A percentile compares a stretch with the other conserved stretches of the same genome.
These are phyloP conservation scores for Aphelenchoides avenae DNA, from an alignment of 1,140 invertebrate species.

Conservation along the genomic window DNA sequence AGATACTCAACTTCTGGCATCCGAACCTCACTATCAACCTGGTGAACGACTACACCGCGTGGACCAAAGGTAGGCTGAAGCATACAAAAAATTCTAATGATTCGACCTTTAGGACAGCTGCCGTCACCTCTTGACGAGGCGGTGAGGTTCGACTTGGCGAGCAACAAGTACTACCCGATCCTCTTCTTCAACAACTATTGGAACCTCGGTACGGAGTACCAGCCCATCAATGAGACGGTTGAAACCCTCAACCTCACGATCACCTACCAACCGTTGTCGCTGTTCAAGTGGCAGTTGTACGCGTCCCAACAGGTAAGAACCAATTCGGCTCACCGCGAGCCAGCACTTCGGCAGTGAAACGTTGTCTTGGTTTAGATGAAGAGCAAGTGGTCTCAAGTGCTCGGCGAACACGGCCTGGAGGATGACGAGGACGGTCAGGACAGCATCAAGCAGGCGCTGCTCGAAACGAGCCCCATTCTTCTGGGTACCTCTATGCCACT, in stretches of 20 bases:
- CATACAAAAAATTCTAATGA: background rate
- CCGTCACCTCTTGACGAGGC: constrained; percentile 44
- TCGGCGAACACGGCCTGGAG: constrained; percentile 66
- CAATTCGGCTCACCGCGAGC: background rate
- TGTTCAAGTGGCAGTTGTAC: constrained; percentile 97
- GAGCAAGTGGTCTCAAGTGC: constrained; percentile 61
- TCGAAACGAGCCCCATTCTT: constrained; percentile 94
- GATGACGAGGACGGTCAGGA: constrained; percentile 81
- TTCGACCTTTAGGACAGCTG: constrained; percentile 36
- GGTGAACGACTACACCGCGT: constrained; percentile 86
- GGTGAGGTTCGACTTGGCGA: constrained; percentile 73
- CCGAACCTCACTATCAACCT: constrained; percentile 94
- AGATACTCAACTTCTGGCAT: constrained; percentile 97
- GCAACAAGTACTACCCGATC: constrained; percentile 71
- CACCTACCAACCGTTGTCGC: constrained; percentile 85
- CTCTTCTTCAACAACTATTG: constrained; percentile 70
- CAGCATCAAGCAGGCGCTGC: constrained; percentile 86
- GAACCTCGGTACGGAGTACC: constrained; percentile 88
- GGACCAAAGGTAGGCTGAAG: constrained; percentile 69
- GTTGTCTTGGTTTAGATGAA: constrained; percentile 64
- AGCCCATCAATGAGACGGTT: constrained; percentile 81
- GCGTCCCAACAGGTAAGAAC: constrained; percentile 68
- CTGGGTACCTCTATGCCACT: constrained; percentile 64
- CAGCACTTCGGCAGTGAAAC: background rate
- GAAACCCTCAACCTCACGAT: constrained; percentile 66